Percentiles rank a stretch among this genome's conserved stretches.
Conservation (phyloP, 2,888 invertebrate genomes). For the Mesorhabditis spiculigera region DNA sequence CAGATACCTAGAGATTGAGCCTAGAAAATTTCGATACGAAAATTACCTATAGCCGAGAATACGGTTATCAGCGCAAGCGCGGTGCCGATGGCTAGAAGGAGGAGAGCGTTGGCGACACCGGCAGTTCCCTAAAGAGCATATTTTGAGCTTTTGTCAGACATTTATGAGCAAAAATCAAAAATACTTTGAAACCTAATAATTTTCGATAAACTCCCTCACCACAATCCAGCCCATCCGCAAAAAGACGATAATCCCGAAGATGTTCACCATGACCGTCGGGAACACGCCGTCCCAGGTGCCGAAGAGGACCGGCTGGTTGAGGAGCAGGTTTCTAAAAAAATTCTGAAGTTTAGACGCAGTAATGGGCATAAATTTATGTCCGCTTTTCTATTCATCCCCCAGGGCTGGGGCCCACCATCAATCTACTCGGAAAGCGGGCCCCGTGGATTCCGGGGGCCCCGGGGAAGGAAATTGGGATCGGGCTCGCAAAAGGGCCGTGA, state of each 20-base stretch:
- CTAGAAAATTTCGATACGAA: neutral
- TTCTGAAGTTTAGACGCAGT: neutral
- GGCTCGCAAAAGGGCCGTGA: too few relatives aligned
- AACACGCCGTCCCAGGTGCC: conserved; percentile 98
- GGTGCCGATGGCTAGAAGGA: conserved; percentile 67
- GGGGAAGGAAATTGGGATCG: too few relatives aligned
- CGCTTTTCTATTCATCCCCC: too few relatives aligned
- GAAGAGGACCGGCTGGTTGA: conserved; percentile 89
- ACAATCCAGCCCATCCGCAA: conserved; percentile 95
- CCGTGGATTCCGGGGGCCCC: too few relatives aligned
- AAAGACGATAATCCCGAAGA: conserved; percentile 95
- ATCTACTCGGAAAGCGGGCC: too few relatives aligned
- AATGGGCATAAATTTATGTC: too few relatives aligned
- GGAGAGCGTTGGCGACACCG: conserved; percentile 62
- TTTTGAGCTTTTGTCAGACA: too few relatives aligned
- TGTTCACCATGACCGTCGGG: conserved; percentile 92
- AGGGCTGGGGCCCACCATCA: too few relatives aligned
- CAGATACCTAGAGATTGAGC: conserved; percentile 63
- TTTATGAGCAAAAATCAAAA: too few relatives aligned
- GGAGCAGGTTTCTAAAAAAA: conserved; percentile 74
- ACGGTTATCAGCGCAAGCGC: conserved; percentile 86
- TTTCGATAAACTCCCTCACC: conserved; percentile 61
- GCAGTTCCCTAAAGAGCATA: conserved; percentile 63
- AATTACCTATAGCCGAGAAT: conserved; percentile 86
- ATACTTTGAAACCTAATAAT: too few relatives aligned